These are phyloP conservation scores for Hydrozoanthus tunicans DNA, from an alignment of 64 coral and sea anemone genomes.

Conservation along the genomic window DNA sequence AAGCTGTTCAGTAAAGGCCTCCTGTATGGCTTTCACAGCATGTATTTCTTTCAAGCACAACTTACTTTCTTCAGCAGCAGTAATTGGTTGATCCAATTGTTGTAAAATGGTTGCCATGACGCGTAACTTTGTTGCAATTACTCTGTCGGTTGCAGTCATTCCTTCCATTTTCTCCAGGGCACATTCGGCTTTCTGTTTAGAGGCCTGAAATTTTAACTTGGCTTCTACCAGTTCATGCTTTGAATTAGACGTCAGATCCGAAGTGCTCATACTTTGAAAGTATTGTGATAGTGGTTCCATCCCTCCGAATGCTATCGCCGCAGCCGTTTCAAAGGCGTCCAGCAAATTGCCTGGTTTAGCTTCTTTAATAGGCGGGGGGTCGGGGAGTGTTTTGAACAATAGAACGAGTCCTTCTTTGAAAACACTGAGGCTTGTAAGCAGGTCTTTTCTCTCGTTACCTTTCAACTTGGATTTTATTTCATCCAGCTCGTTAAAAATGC, in stretches of 20 bases:
- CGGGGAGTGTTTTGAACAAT: slow-evolving; percentile 10
- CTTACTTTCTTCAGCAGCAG: not conserved
- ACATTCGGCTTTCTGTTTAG: slow-evolving; percentile 27
- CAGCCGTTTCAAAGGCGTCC: slow-evolving; percentile 27
- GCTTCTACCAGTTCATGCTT: slow-evolving; percentile 33
- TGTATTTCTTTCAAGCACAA: slow-evolving; percentile 53
- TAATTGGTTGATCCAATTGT: not conserved
- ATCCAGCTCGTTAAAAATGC: slow-evolving; percentile 22
- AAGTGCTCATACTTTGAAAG: not conserved
- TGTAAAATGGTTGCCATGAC: slow-evolving; percentile 59
- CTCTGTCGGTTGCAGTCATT: not conserved
- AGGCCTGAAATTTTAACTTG: slow-evolving; percentile 34
- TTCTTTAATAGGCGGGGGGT: not conserved
- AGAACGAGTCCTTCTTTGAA: slow-evolving; percentile 39
- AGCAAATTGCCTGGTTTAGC: slow-evolving; percentile 1
- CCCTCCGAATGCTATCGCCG: not conserved
- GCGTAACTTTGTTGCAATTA: not conserved
- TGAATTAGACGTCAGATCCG: not conserved
- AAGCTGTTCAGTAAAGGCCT: slow-evolving; percentile 31
- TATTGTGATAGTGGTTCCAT: not conserved
- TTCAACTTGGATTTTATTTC: slow-evolving; percentile 43
- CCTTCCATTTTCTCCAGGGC: not conserved
- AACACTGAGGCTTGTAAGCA: not conserved
- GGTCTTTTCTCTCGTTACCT: slow-evolving; percentile 35
- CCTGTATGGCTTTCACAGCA: slow-evolving; percentile 15